Percentiles rank a stretch among this genome's conserved stretches.
These are phyloP conservation scores for Neogobius melanostomus DNA, from an alignment of 2,113 vertebrate genomes.

Conservation along the genomic window DNA sequence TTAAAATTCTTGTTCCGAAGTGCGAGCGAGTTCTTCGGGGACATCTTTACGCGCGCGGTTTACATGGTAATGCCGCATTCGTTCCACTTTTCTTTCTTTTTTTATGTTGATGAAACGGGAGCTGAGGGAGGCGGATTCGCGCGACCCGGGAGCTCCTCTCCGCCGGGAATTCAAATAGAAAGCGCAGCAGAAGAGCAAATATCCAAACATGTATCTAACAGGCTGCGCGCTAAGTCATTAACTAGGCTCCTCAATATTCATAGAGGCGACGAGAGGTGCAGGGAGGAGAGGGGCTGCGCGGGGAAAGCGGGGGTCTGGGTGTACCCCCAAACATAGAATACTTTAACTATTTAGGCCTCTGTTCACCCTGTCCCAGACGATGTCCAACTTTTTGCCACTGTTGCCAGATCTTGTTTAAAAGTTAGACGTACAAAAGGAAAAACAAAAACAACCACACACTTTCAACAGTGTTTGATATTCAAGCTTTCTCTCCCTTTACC, in stretches of 20 bases:
- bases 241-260: conserved; percentile 32
- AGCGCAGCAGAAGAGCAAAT: conserved; percentile 50
- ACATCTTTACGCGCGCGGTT: conserved; percentile 16
- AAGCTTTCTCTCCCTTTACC: too few relatives aligned
- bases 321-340: too few relatives aligned
- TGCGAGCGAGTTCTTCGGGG: conserved; percentile 25
- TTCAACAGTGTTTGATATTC: too few relatives aligned
- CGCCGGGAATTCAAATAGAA: conserved; percentile 53
- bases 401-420: too few relatives aligned
- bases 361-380: too few relatives aligned
- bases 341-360: too few relatives aligned
- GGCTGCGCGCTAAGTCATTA: conserved; percentile 59
- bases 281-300: background rate
- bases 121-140: background rate
- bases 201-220: conserved; percentile 52
- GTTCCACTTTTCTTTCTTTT: conserved; percentile 39
- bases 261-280: background rate
- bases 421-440: too few relatives aligned
- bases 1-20: conserved; percentile 7
- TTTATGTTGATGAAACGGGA: background rate
- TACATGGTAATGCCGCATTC: conserved; percentile 58
- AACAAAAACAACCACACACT: too few relatives aligned
- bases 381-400: too few relatives aligned
- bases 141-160: conserved; percentile 22
- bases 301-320: background rate